phyloP scores from a whole-genome alignment of 2,113 vertebrate species.

The Stegastes partitus region DNA sequence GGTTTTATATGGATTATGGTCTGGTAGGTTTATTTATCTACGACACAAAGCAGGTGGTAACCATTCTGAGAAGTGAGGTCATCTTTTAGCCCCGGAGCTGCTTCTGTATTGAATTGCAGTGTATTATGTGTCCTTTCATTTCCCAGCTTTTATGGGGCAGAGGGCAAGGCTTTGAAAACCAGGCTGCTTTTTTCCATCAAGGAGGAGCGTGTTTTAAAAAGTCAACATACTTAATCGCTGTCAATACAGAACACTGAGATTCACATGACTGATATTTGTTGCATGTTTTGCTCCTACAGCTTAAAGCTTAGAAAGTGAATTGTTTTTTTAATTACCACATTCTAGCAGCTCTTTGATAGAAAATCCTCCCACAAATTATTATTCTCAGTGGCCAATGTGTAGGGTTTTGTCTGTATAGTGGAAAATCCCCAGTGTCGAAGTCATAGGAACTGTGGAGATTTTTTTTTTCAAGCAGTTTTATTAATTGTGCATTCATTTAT shows the following conservation, averaged over 20 bases:
- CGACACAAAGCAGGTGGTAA: not conserved
- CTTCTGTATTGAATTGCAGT: not conserved
- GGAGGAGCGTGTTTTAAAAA: not conserved
- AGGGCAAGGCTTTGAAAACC: not conserved
- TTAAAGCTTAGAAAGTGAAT: not conserved
- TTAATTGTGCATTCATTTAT: too few species aligned
- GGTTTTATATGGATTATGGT: not conserved
- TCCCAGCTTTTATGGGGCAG: not conserved
- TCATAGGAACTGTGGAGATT: too few species aligned
- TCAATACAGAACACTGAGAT: not conserved
- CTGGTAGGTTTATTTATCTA: not conserved
- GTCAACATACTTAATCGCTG: not conserved
- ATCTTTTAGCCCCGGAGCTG: conserved; percentile 22
- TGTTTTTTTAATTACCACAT: too few species aligned
- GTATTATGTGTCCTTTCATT: conserved; percentile 9
- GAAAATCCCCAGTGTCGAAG: too few species aligned
- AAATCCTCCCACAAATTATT: not conserved
- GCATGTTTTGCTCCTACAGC: not conserved
- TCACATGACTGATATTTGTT: not conserved
- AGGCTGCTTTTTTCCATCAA: not conserved
- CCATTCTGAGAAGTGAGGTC: not conserved
- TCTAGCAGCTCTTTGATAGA: not conserved
- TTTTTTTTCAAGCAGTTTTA: too few species aligned
- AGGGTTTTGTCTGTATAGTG: too few species aligned
- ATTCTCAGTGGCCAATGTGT: too few species aligned